Base-by-base conservation (phyloP, 2,797 vertebrate species). In the Semaprochilodus insignis region DNA sequence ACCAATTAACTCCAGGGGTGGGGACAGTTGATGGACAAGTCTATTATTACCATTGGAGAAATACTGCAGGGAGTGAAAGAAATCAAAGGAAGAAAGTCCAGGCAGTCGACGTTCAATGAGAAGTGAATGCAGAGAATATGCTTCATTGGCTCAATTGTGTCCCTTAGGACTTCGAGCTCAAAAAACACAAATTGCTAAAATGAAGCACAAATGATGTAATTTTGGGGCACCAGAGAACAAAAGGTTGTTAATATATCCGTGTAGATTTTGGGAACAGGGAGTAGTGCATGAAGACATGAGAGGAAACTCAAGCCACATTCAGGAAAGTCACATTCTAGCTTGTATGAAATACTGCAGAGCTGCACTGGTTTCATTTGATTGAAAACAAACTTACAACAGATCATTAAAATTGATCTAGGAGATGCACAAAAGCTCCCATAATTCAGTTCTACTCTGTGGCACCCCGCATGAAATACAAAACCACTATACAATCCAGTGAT, bases 1-100 rank as follows among this genome's bases (percentile, higher is more conserved):
- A 84, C 92, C 94, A 95, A 94, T 95, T 95, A 95, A 92, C 93
- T 93, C 94, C 81, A 40, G 88, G 93, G 92, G 93, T 83, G 93
- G 93, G 92, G 91, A 89, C 88, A 88, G 89, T 89, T 94, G 94
- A 94, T 93, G 92, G 93, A 94, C 94, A 93, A 90, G 93, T 93
- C 93, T 94, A 93, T 95, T 95, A 94, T 95, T 93, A 93, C 88
- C 83, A 80, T 91, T 85, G 84, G 88, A 91, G 93, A 90, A 91
- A 91, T 83, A 89, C 89, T 77, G 88, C 90, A 69, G 90, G 44
- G 91, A 90, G 87, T 91, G 88, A 93, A 92, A 94, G 92, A 91
- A 92, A 92, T 90, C 90, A 91, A 91, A 94, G 92, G 88, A 90
- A 90, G 87, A 88, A 90, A 91, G 88, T 93, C 91, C 86, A 86